Conservation (phyloP, 2,797 vertebrate species). For the Pelobates cultripes region DNA sequence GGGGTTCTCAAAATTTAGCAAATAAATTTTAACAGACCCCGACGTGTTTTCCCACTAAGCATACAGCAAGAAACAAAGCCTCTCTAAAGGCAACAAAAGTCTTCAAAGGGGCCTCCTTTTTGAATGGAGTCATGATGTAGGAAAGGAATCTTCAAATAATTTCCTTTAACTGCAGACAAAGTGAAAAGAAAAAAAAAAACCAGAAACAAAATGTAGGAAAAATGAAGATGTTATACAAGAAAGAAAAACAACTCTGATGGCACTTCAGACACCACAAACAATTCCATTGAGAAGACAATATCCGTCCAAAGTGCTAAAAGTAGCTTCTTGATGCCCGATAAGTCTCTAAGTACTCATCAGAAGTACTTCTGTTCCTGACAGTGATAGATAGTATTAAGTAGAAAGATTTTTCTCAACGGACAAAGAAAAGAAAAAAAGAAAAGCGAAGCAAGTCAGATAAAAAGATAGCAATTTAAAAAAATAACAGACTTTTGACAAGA, state of each 20-base stretch:
- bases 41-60: too few relatives aligned
- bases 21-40: too few relatives aligned
- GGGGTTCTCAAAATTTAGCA: too few relatives aligned
- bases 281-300: slow-evolving; percentile 5
- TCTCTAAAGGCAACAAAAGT: background rate
- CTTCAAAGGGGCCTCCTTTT: background rate
- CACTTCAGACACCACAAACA: slow-evolving; percentile 2
- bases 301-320: slow-evolving; percentile 7
- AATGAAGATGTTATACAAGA: background rate
- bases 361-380: slow-evolving; percentile 8
- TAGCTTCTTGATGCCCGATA: slow-evolving; percentile 11
- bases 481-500: too few relatives aligned
- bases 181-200: background rate
- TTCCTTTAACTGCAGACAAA: background rate
- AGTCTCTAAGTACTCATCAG: slow-evolving; percentile 2
- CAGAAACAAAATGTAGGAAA: background rate
- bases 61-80: background rate
- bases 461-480: too few relatives aligned
- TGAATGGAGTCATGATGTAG: background rate
- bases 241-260: background rate
- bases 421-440: background rate
- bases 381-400: slow-evolving; percentile 11
- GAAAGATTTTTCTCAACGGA: background rate
- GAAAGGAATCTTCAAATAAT: background rate
- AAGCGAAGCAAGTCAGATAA: too few relatives aligned